Evolutionary conservation across 2,888 invertebrate species (phyloP).

Genomic region (Ochropleura leucogaster): DNA sequence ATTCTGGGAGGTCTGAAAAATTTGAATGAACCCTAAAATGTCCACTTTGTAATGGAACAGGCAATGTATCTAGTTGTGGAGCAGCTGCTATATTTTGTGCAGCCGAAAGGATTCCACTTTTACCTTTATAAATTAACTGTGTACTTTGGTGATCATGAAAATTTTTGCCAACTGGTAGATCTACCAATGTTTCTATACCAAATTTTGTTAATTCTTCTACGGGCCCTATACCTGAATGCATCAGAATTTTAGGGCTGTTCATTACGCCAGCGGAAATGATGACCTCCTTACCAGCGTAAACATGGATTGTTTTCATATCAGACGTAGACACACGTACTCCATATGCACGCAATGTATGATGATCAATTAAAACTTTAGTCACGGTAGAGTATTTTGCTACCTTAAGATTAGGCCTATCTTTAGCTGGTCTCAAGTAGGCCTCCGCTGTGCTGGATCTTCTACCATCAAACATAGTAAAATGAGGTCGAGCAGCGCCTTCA

Average conservation of each 20-base stretch:
- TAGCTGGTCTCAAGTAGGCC: constrained; percentile 75
- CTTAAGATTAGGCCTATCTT: constrained; percentile 76
- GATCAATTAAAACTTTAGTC: constrained; percentile 79
- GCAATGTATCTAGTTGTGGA: constrained; percentile 70
- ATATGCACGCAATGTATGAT: constrained; percentile 68
- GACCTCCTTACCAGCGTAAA: constrained; percentile 78
- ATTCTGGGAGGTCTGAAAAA: constrained; percentile 39
- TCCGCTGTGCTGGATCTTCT: constrained; percentile 84
- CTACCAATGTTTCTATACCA: constrained; percentile 72
- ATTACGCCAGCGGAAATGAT: constrained; percentile 82
- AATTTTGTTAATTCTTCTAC: constrained; percentile 72
- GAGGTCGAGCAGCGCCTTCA: constrained; percentile 72
- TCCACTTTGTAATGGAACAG: constrained; percentile 77
- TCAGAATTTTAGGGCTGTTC: constrained; percentile 82
- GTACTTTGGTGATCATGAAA: constrained; percentile 80
- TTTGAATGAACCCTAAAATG: constrained; percentile 73
- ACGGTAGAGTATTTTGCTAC: constrained; percentile 79
- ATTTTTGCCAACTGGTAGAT: constrained; percentile 84
- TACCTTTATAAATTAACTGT: constrained; percentile 75
- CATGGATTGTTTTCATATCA: constrained; percentile 70
- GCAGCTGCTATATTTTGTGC: constrained; percentile 72
- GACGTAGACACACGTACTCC: constrained; percentile 76
- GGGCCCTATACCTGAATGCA: constrained; percentile 85
- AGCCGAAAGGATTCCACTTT: constrained; percentile 76
- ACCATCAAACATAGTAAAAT: constrained; percentile 76